phyloP scores from a whole-genome alignment of 1,140 invertebrate species.

The Periplaneta americana region DNA sequence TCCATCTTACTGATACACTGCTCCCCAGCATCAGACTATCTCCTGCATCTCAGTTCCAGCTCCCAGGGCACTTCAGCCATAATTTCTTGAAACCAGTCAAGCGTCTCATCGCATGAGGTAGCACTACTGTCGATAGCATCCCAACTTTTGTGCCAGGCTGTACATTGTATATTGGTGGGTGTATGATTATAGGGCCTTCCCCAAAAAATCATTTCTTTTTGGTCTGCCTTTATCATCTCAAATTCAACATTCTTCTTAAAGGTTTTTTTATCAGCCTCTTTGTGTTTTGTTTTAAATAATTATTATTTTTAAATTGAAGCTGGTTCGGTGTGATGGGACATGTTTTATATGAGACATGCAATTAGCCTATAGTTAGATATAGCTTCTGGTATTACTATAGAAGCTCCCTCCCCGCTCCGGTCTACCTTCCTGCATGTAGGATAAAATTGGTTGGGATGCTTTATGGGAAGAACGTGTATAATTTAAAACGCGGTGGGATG shows the following conservation, averaged over 20 bases:
- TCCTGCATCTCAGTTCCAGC: too few relatives aligned
- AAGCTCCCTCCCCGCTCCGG: not conserved
- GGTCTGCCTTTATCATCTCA: not conserved
- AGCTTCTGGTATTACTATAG: conserved; percentile 9
- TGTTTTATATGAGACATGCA: conserved; percentile 2
- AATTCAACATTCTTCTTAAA: not conserved
- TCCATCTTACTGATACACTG: too few relatives aligned
- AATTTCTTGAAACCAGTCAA: too few relatives aligned
- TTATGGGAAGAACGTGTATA: conserved; percentile 9
- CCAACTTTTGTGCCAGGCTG: not conserved
- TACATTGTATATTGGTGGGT: not conserved
- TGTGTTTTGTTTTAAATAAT: conserved; percentile 8
- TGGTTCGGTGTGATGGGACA: conserved; percentile 6
- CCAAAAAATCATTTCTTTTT: not conserved
- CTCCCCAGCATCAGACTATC: too few relatives aligned
- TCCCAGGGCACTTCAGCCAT: too few relatives aligned
- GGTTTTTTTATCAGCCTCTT: not conserved
- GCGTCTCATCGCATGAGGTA: too few relatives aligned
- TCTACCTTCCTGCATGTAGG: not conserved
- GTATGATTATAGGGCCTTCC: not conserved
- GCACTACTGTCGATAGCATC: not conserved
- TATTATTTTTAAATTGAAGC: conserved; percentile 12
- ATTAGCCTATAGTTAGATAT: conserved; percentile 10
- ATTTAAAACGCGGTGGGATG: conserved; percentile 8
- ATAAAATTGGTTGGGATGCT: conserved; percentile 10